A percentile compares a stretch with the other conserved stretches of the same genome.
These are phyloP conservation scores for Phacellophora camtschatica DNA, from an alignment of 30 jellyfish, hydroid and myxozoan species.

Conservation along the genomic window DNA sequence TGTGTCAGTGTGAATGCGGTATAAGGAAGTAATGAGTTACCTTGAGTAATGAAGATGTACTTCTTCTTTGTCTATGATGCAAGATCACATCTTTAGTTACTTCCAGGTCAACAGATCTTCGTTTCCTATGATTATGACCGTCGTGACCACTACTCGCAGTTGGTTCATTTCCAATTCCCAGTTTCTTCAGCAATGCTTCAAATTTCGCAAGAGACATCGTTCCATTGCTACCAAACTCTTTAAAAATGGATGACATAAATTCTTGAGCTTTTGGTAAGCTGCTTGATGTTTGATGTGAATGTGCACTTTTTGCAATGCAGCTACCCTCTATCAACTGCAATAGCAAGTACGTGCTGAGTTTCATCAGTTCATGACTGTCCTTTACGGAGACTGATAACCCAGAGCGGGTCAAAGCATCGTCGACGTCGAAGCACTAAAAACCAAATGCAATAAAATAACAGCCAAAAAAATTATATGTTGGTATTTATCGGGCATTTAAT, in stretches of 20 bases:
- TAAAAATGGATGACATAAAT: conserved; percentile 52
- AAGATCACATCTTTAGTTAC: neutral
- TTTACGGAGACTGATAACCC: conserved; percentile 48
- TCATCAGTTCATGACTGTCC: conserved; percentile 31
- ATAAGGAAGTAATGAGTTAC: too few species aligned
- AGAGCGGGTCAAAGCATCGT: conserved; percentile 71
- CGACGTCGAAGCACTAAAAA: conserved; percentile 79
- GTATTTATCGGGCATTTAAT: too few species aligned
- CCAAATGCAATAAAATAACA: too few species aligned
- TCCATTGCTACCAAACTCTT: conserved; percentile 67
- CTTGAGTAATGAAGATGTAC: neutral
- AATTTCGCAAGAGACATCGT: conserved; percentile 61
- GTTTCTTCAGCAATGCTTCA: conserved; percentile 60
- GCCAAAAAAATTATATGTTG: too few species aligned
- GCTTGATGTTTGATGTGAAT: neutral
- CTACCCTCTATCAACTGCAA: conserved; percentile 62
- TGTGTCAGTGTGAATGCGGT: too few species aligned
- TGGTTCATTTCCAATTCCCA: conserved; percentile 67
- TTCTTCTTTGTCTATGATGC: conserved; percentile 44
- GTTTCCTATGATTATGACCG: conserved; percentile 72
- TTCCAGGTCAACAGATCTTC: conserved; percentile 48
- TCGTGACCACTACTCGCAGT: conserved; percentile 8
- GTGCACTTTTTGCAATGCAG: conserved; percentile 71
- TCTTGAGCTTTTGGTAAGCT: conserved; percentile 40
- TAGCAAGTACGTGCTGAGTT: conserved; percentile 47